Conservation (phyloP, 2,113 vertebrate species). For the Columba janthina region DNA sequence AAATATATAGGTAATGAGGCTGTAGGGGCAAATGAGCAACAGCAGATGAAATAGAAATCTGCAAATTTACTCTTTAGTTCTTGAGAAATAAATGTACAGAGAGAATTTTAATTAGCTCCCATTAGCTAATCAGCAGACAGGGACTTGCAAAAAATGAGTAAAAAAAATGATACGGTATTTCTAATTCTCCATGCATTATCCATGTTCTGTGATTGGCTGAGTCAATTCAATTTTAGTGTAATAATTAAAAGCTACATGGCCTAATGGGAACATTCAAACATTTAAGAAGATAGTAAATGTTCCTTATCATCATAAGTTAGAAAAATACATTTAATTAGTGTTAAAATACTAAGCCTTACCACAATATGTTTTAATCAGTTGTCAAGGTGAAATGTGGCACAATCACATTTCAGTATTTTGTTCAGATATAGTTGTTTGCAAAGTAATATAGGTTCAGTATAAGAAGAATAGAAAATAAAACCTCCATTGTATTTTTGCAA, state of each 20-base stretch:
- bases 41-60: not conserved
- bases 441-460: not conserved
- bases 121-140: slow-evolving; percentile 11
- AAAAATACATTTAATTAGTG: slow-evolving; percentile 57
- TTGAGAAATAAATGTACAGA: not conserved
- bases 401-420: not conserved
- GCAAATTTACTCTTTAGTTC: not conserved
- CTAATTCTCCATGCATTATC: not conserved
- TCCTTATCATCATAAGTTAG: slow-evolving; percentile 16
- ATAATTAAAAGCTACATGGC: slow-evolving; percentile 56
- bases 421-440: not conserved
- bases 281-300: slow-evolving; percentile 42
- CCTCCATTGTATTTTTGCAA: not conserved
- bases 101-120: not conserved
- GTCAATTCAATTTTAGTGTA: slow-evolving; percentile 26
- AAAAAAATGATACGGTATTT: not conserved
- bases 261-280: slow-evolving; percentile 40
- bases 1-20: not conserved
- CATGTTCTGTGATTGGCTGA: slow-evolving; percentile 27
- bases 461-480: not conserved
- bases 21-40: not conserved
- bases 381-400: slow-evolving; percentile 9
- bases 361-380: slow-evolving; percentile 33
- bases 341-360: not conserved
- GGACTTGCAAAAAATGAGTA: not conserved